Evolutionary conservation across 2,797 vertebrate genomes (phyloP).

Genomic region (Martes flavigula): DNA sequence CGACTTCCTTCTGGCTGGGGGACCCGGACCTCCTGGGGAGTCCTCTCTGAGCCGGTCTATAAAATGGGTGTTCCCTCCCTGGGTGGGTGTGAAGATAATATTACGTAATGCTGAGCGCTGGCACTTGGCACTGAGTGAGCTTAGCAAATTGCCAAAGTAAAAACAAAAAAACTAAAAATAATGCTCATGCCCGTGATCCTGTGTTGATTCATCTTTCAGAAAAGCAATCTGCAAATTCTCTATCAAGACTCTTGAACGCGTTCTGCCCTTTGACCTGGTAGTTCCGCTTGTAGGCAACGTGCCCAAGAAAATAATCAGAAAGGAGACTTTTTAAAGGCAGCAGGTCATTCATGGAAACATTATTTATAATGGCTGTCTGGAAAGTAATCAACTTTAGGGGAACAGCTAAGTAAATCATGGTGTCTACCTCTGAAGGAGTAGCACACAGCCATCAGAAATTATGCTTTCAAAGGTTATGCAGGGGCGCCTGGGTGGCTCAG

Average conservation of each 20-base stretch:
- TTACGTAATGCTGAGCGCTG: constrained; percentile 46
- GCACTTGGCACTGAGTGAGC: neutral
- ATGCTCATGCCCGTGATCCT: neutral
- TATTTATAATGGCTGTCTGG: neutral
- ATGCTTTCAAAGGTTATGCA: neutral
- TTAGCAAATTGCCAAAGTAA: constrained; percentile 45
- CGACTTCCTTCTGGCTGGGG: neutral
- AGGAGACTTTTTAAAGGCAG: neutral
- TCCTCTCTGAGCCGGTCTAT: neutral
- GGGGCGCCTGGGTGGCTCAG: too few relatives aligned
- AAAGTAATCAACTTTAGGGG: neutral
- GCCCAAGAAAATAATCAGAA: constrained; percentile 1
- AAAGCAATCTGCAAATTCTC: neutral
- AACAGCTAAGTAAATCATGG: neutral
- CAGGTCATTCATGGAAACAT: neutral
- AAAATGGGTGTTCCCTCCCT: neutral
- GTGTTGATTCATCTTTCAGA: neutral
- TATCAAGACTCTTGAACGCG: neutral
- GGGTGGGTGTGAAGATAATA: neutral
- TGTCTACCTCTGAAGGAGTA: neutral
- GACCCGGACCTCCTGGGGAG: neutral
- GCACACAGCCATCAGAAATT: neutral
- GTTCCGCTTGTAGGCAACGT: neutral
- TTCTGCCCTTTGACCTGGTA: neutral
- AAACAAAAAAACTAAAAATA: neutral